Evolutionary conservation across 2,888 invertebrate species (phyloP).

Genomic region (Himalopsyche kuldschensis): DNA sequence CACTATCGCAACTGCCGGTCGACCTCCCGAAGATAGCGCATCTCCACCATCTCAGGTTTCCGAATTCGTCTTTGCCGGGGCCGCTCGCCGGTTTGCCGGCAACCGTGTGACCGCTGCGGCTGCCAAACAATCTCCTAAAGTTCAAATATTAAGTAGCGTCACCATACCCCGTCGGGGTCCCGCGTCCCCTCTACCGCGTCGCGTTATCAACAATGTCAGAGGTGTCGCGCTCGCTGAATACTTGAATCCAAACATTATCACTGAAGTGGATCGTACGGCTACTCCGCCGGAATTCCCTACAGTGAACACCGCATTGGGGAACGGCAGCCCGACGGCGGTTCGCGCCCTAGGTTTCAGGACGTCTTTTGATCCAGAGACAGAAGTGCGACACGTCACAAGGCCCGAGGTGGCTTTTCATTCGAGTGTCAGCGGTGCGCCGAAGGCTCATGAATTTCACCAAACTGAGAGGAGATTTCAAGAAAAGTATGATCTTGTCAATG

Average conservation of each 20-base stretch:
- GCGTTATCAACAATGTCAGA: neutral
- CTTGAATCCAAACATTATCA: constrained; percentile 16
- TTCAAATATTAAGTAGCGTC: constrained; percentile 58
- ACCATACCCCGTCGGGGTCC: constrained; percentile 43
- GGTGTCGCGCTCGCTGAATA: constrained; percentile 26
- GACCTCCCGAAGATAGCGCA: constrained; percentile 13
- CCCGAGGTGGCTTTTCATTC: constrained; percentile 55
- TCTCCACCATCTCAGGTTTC: constrained; percentile 50
- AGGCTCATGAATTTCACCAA: constrained; percentile 13
- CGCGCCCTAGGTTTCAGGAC: constrained; percentile 53
- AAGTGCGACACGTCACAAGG: constrained; percentile 47
- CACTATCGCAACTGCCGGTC: constrained; percentile 42
- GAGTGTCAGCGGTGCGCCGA: constrained; percentile 14
- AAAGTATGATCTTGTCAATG: constrained; percentile 8
- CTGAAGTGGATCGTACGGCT: neutral
- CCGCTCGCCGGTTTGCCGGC: constrained; percentile 18
- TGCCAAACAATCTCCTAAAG: constrained; percentile 48
- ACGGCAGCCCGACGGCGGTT: constrained; percentile 45
- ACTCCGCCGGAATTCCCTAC: constrained; percentile 2
- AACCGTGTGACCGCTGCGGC: constrained; percentile 7
- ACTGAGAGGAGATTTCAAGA: neutral
- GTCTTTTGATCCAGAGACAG: constrained; percentile 54
- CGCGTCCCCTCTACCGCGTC: neutral
- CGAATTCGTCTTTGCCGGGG: constrained; percentile 55
- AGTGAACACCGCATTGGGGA: neutral